These are phyloP conservation scores for Chunga burmeisteri DNA, from an alignment of 2,113 vertebrate genomes.

Conservation along the genomic window DNA sequence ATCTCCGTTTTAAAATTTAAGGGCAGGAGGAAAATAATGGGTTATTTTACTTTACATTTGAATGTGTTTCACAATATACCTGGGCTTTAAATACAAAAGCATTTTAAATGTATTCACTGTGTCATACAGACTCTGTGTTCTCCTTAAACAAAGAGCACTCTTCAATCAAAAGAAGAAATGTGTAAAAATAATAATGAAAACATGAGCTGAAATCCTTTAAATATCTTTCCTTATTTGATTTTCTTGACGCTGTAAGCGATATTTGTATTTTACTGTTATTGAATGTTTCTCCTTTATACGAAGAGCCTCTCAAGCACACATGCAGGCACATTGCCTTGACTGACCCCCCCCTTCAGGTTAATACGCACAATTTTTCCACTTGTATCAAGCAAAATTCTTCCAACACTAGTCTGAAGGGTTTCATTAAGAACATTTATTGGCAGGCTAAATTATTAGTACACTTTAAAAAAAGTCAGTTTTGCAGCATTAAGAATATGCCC, in stretches of 20 bases:
- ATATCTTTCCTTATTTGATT: background rate
- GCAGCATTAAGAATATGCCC: background rate
- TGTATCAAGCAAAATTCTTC: conserved; percentile 1
- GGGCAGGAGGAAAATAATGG: background rate
- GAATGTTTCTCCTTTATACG: background rate
- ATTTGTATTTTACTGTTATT: background rate
- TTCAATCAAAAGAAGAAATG: background rate
- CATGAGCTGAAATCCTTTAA: background rate
- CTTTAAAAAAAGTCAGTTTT: background rate
- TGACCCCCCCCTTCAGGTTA: background rate
- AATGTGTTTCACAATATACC: background rate
- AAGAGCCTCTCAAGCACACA: background rate
- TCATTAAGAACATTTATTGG: conserved; percentile 43
- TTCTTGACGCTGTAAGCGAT: background rate
- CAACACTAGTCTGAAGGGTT: conserved; percentile 25
- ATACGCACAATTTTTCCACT: conserved; percentile 45
- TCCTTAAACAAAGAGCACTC: background rate
- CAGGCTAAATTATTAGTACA: conserved; percentile 16
- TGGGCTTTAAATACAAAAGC: background rate
- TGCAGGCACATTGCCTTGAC: background rate
- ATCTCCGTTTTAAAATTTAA: background rate
- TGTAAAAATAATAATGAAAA: background rate
- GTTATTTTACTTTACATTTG: background rate
- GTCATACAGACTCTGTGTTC: background rate
- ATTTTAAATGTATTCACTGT: background rate